Conservation (phyloP, 2,797 vertebrate species). For the Microcaecilia unicolor region DNA sequence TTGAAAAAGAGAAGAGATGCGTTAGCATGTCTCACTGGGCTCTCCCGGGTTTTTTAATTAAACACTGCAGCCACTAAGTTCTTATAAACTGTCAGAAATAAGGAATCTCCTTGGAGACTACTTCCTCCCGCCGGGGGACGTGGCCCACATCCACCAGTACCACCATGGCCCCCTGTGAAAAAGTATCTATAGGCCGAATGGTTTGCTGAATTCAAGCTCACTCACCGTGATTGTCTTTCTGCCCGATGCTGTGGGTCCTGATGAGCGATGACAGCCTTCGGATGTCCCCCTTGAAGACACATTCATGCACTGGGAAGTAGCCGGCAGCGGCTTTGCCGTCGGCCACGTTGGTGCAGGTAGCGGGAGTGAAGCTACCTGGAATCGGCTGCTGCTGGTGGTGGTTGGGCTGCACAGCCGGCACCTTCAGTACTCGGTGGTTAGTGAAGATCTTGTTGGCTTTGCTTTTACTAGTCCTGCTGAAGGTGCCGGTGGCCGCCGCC, state of each 20-base stretch:
- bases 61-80: too few species aligned
- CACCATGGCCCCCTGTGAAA: not conserved
- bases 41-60: too few species aligned
- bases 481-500: constrained; percentile 73
- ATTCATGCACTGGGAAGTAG: constrained; percentile 89
- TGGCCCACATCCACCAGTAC: too few species aligned
- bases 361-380: constrained; percentile 44
- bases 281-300: constrained; percentile 91
- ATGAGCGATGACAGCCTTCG: constrained; percentile 87
- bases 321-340: constrained; percentile 23
- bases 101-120: not conserved
- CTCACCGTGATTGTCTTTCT: constrained; percentile 94
- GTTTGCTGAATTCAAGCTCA: too few species aligned
- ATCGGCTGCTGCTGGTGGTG: constrained; percentile 30
- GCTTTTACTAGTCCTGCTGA: constrained; percentile 55
- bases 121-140: not conserved
- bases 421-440: constrained; percentile 67
- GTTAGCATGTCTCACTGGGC: too few species aligned
- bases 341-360: constrained; percentile 42
- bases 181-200: not conserved
- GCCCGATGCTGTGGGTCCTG: constrained; percentile 88
- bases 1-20: too few species aligned
- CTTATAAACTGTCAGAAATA: too few species aligned
- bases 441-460: constrained; percentile 68
- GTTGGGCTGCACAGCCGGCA: constrained; percentile 45